Conservation (phyloP, 2,113 vertebrate species). For the Hirundichthys speculiger region DNA sequence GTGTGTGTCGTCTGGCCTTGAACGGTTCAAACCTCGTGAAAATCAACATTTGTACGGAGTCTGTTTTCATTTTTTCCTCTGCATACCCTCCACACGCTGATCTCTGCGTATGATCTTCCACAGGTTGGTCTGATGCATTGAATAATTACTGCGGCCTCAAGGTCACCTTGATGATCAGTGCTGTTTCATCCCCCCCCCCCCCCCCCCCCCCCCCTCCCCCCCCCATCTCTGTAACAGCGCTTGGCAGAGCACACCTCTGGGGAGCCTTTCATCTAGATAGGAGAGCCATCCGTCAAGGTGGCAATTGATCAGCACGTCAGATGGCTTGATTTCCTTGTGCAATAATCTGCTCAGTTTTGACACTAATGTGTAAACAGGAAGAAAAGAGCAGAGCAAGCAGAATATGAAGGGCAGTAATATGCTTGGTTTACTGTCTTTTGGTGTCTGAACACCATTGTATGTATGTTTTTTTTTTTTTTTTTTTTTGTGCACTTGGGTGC, state of each 20-base stretch:
- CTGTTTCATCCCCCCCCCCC: constrained; percentile 8
- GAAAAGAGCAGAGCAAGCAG: constrained; percentile 41
- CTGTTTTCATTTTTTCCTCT: constrained; percentile 8
- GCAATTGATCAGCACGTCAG: constrained; percentile 75
- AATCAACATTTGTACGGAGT: constrained; percentile 3
- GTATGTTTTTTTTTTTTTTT: constrained; percentile 28
- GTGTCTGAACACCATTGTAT: constrained; percentile 17
- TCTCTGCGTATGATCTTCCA: constrained; percentile 32
- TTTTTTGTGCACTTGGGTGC: no score
- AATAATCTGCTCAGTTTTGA: constrained; percentile 76
- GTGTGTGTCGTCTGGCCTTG: neutral
- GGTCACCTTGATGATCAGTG: constrained; percentile 67
- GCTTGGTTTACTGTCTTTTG: constrained; percentile 18
- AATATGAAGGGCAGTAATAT: constrained; percentile 52
- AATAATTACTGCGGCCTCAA: constrained; percentile 31
- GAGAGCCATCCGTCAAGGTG: constrained; percentile 75
- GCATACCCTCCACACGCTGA: constrained; percentile 4
- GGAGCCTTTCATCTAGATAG: constrained; percentile 72
- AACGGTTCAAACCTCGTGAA: neutral
- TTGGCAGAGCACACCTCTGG: constrained; percentile 58
- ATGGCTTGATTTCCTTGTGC: constrained; percentile 75
- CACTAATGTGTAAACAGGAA: constrained; percentile 64
- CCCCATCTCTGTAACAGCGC: constrained; percentile 40
- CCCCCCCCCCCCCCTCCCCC: neutral
- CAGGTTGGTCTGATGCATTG: constrained; percentile 23